A percentile compares a stretch with the other conserved stretches of the same genome.
phyloP scores from a whole-genome alignment of 2,113 vertebrate species.

The Gavialis gangeticus region DNA sequence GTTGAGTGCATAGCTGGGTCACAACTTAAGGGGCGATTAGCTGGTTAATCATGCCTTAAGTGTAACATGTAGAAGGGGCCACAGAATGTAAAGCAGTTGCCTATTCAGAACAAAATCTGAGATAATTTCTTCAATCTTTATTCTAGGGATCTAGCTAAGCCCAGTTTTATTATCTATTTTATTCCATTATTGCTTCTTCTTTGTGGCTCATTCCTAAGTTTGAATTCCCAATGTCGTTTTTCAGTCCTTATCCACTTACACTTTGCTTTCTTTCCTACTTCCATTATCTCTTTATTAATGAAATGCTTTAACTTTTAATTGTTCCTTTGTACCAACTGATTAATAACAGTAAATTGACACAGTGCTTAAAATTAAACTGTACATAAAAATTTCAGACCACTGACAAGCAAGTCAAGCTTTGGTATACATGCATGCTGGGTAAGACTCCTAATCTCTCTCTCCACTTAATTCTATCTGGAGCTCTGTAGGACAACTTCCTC shows the following conservation, averaged over 20 bases:
- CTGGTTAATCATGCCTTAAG: too few relatives aligned
- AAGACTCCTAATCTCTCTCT: slow-evolving; percentile 38
- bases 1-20: too few relatives aligned
- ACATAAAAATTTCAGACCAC: slow-evolving; percentile 47
- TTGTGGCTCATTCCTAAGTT: neutral
- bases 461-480: slow-evolving; percentile 29
- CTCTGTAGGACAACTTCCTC: slow-evolving; percentile 51
- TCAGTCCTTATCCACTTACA: slow-evolving; percentile 8
- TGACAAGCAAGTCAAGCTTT: slow-evolving; percentile 43
- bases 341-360: slow-evolving; percentile 39
- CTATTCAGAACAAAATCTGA: neutral
- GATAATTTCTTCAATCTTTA: neutral
- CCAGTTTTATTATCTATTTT: neutral
- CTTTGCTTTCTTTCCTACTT: slow-evolving; percentile 29
- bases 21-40: too few relatives aligned
- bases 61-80: too few relatives aligned
- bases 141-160: neutral
- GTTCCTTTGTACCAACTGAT: slow-evolving; percentile 18
- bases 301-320: slow-evolving; percentile 51
- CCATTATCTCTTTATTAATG: slow-evolving; percentile 42
- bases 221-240: neutral
- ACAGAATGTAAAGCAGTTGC: neutral
- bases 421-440: neutral
- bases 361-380: slow-evolving; percentile 39
- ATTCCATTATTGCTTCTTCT: slow-evolving; percentile 33